Percentiles rank a stretch among this genome's conserved stretches.
These are phyloP conservation scores for Unio pictorum DNA, from an alignment of 2,888 invertebrate species.

Conservation along the genomic window DNA sequence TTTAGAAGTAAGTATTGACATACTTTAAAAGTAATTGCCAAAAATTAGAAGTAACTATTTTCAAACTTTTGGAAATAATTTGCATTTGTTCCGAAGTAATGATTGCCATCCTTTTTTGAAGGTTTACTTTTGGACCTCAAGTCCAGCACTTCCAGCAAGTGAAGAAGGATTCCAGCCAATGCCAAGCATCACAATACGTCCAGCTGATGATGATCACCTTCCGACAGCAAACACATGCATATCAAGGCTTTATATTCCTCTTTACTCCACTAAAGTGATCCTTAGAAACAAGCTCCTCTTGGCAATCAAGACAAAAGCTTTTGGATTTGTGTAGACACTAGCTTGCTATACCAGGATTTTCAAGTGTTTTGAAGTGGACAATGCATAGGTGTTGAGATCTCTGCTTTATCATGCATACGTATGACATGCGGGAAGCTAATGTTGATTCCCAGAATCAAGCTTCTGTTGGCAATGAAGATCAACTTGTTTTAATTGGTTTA, in stretches of 20 bases:
- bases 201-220: constrained; percentile 96
- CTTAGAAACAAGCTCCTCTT: constrained; percentile 94
- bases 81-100: neutral
- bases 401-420: no score
- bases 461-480: neutral
- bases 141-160: constrained; percentile 97
- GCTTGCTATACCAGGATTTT: neutral
- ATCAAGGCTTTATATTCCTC: constrained; percentile 97
- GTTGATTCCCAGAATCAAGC: neutral
- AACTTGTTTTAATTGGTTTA: neutral
- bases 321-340: constrained; percentile 87
- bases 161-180: constrained; percentile 99
- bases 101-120: constrained; percentile 72
- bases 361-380: no score
- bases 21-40: no score
- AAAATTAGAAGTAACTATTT: no score
- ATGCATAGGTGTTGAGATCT: no score
- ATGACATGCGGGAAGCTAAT: no score
- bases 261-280: constrained; percentile 87
- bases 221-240: constrained; percentile 99
- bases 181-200: constrained; percentile 97
- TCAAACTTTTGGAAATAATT: no score
- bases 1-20: no score
- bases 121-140: constrained; percentile 99
- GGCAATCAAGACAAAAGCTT: constrained; percentile 99